phyloP scores from a whole-genome alignment of 2,888 invertebrate genomes.

The Polymixis lichenea region DNA sequence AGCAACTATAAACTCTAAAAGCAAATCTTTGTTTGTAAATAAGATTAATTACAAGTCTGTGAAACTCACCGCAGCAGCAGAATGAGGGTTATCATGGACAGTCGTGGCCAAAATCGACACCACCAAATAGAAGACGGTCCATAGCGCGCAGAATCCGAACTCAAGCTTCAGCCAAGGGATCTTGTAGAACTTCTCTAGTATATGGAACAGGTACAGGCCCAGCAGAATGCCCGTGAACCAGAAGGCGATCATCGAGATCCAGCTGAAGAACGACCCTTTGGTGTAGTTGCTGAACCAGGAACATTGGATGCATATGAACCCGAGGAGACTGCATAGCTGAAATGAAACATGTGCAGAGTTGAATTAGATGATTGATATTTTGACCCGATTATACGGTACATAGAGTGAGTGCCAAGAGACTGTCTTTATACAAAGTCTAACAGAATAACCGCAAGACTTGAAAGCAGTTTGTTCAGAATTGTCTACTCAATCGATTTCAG shows the following conservation, averaged over 20 bases:
- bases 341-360: slow-evolving; percentile 30
- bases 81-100: slow-evolving; percentile 90
- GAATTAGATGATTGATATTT: not conserved
- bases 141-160: slow-evolving; percentile 93
- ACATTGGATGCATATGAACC: slow-evolving; percentile 95
- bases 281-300: slow-evolving; percentile 88
- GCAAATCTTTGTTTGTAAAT: not conserved
- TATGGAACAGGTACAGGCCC: slow-evolving; percentile 95
- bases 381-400: not conserved
- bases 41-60: not conserved
- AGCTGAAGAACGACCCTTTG: slow-evolving; percentile 94
- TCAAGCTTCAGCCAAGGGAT: slow-evolving; percentile 97
- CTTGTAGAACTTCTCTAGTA: slow-evolving; percentile 95
- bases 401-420: no score
- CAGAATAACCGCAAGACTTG: no score
- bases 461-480: no score
- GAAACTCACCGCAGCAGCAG: slow-evolving; percentile 93
- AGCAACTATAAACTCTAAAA: not conserved
- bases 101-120: slow-evolving; percentile 93
- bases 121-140: slow-evolving; percentile 94
- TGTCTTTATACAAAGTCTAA: no score
- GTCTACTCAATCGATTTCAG: no score
- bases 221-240: slow-evolving; percentile 96
- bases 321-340: slow-evolving; percentile 93
- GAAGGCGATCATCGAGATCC: slow-evolving; percentile 95